Percentiles rank a stretch among this genome's conserved stretches.
Evolutionary conservation across 1,140 invertebrate genomes (phyloP).

Genomic region (Druon quercuslanigerum): DNA sequence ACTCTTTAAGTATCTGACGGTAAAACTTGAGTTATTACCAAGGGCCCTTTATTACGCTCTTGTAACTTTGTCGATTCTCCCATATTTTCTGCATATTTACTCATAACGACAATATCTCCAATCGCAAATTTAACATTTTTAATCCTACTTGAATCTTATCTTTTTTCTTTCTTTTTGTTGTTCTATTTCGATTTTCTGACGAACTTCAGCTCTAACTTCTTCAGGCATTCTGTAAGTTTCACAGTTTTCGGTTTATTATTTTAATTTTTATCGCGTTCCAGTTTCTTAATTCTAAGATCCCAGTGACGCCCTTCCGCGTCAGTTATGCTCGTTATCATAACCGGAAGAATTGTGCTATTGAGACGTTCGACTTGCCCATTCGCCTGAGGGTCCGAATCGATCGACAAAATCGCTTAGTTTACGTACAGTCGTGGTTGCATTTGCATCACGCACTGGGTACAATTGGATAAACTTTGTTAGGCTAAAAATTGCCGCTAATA

Average conservation of each 20-base stretch:
- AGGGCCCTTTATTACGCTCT: slow-evolving; percentile 24
- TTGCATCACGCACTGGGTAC: too few relatives aligned
- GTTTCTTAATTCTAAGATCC: too few relatives aligned
- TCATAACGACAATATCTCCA: slow-evolving; percentile 37
- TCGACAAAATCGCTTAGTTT: too few relatives aligned
- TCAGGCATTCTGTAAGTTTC: background rate
- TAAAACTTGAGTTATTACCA: slow-evolving; percentile 21
- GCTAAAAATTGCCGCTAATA: too few relatives aligned
- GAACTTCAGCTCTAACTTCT: background rate
- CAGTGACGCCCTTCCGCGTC: too few relatives aligned
- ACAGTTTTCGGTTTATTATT: slow-evolving; percentile 15
- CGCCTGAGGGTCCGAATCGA: background rate
- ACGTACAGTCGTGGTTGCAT: too few relatives aligned
- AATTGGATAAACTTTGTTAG: too few relatives aligned
- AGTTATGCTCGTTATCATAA: too few relatives aligned
- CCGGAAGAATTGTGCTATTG: too few relatives aligned
- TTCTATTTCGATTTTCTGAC: slow-evolving; percentile 24
- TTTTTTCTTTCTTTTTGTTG: slow-evolving; percentile 30
- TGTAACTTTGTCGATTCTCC: too few relatives aligned
- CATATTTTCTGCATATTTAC: background rate
- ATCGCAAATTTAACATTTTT: slow-evolving; percentile 32
- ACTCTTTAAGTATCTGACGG: slow-evolving; percentile 23
- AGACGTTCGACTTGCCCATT: too few relatives aligned
- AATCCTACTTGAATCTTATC: slow-evolving; percentile 15
- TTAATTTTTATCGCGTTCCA: too few relatives aligned